Percentiles rank a stretch among this genome's conserved stretches.
Evolutionary conservation across 2,888 invertebrate species (phyloP).

Genomic region (Axea sp.): DNA sequence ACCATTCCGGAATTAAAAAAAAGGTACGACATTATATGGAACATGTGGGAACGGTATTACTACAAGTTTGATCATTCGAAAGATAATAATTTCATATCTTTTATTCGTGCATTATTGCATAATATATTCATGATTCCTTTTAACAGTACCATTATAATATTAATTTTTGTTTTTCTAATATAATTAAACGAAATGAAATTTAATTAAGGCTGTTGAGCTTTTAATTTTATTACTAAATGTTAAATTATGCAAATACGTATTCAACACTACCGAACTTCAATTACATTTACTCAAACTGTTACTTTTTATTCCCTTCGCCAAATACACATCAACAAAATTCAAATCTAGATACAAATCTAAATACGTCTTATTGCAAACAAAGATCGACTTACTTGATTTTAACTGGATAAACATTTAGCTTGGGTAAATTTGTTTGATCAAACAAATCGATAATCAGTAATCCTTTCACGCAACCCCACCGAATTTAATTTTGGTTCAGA

Average conservation of each 20-base stretch:
- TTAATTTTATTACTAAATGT: conserved; percentile 26
- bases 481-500: conserved; percentile 36
- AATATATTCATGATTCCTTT: conserved; percentile 39
- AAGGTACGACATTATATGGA: conserved; percentile 20
- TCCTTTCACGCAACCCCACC: conserved; percentile 15
- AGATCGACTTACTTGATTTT: conserved; percentile 40
- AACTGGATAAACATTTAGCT: conserved; percentile 38
- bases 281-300: conserved; percentile 22
- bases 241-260: conserved; percentile 25
- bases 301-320: conserved; percentile 15
- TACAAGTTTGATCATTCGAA: conserved; percentile 38
- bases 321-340: conserved; percentile 39
- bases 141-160: conserved; percentile 32
- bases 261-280: conserved; percentile 11
- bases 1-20: conserved; percentile 30
- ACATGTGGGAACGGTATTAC: conserved; percentile 48
- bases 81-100: conserved; percentile 37
- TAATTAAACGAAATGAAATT: conserved; percentile 9
- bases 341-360: conserved; percentile 44
- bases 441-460: conserved; percentile 57
- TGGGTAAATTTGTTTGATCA: conserved; percentile 51
- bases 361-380: conserved; percentile 41
- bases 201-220: conserved; percentile 22
- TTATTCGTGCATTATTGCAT: conserved; percentile 45
- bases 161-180: conserved; percentile 26